Conservation (phyloP, 2,888 invertebrate genomes). For the Eupelmus urozonus region DNA sequence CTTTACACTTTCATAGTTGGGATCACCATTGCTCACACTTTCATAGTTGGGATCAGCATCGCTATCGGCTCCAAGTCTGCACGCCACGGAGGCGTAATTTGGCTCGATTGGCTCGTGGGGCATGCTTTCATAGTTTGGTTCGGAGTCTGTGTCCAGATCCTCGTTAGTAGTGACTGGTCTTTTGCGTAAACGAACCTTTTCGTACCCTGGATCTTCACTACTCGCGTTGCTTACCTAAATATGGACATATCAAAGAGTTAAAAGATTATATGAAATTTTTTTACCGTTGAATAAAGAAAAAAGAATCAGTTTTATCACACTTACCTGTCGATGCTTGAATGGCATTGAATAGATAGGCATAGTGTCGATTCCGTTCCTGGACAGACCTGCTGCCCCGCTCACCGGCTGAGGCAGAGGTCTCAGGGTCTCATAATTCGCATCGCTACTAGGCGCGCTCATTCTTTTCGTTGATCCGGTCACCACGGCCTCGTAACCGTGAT, state of each 20-base stretch:
- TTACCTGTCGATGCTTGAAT: slow-evolving; percentile 71
- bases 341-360: slow-evolving; percentile 68
- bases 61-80: slow-evolving; percentile 80
- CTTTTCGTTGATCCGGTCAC: slow-evolving; percentile 20
- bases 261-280: no score
- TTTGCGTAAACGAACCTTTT: slow-evolving; percentile 78
- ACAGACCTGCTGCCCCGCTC: neutral
- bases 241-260: neutral
- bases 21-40: slow-evolving; percentile 84
- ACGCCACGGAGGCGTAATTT: slow-evolving; percentile 80
- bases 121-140: slow-evolving; percentile 89
- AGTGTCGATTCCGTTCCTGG: slow-evolving; percentile 67
- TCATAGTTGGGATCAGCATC: slow-evolving; percentile 87
- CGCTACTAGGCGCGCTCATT: slow-evolving; percentile 73
- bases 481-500: slow-evolving; percentile 86
- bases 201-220: slow-evolving; percentile 78
- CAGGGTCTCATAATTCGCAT: slow-evolving; percentile 90
- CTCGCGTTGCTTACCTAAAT: slow-evolving; percentile 71
- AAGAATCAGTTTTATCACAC: neutral
- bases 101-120: slow-evolving; percentile 80
- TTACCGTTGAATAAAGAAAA: neutral
- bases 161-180: slow-evolving; percentile 70
- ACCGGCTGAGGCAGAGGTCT: slow-evolving; percentile 77
- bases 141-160: slow-evolving; percentile 80
- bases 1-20: slow-evolving; percentile 90